Evolutionary conservation across 2,797 vertebrate species (phyloP).

Genomic region (Rhabdophis nuchalis): DNA sequence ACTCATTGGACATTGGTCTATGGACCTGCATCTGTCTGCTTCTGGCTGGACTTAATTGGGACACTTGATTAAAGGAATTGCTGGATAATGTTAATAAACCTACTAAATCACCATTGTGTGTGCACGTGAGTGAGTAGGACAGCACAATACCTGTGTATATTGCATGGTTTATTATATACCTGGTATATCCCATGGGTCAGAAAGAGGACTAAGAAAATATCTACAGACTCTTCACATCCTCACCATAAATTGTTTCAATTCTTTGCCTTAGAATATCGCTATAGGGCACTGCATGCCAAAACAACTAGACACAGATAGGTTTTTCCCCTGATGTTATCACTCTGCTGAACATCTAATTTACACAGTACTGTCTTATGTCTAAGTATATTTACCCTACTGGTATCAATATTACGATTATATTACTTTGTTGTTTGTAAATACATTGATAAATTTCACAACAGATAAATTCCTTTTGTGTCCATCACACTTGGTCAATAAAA

Average conservation of each 20-base stretch:
- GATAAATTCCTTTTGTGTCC: not conserved
- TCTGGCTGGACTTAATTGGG: not conserved
- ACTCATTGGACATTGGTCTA: not conserved
- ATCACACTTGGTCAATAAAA: not conserved
- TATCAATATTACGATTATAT: not conserved
- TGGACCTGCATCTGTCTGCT: not conserved
- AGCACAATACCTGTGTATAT: not conserved
- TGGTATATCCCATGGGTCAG: not conserved
- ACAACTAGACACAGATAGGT: not conserved
- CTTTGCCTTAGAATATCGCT: not conserved
- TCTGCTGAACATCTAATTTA: not conserved
- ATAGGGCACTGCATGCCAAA: not conserved
- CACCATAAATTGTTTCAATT: not conserved
- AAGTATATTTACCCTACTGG: not conserved
- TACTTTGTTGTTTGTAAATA: not conserved
- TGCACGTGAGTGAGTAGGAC: not conserved
- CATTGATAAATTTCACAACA: not conserved
- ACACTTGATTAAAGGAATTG: not conserved
- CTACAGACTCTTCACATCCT: not conserved
- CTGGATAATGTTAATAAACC: not conserved
- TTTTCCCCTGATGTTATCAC: not conserved
- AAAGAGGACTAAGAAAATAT: not conserved
- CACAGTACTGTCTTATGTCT: not conserved
- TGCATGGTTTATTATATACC: not conserved
- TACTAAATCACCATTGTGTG: not conserved